Conservation (phyloP, 2,113 vertebrate species). For the Lophius piscatorius region DNA sequence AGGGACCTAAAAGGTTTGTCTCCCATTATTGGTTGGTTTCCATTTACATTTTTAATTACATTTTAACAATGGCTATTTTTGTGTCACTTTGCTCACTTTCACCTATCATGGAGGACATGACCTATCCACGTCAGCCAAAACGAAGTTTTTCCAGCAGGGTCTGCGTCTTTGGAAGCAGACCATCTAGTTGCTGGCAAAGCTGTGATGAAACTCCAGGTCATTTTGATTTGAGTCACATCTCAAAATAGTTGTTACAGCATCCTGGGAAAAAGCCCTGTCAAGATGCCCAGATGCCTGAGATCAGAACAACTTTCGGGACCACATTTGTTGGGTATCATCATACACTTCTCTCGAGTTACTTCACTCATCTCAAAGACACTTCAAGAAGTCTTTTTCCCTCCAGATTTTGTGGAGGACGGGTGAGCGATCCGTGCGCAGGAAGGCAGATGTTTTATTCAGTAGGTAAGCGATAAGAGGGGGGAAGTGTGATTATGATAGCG, state of each 20-base stretch:
- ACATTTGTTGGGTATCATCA: constrained; percentile 35
- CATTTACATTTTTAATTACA: no score
- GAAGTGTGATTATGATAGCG: constrained; percentile 83
- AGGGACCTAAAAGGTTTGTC: no score
- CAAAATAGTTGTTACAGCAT: not conserved
- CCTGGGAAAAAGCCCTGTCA: not conserved
- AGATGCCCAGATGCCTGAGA: no score
- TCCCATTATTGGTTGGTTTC: no score
- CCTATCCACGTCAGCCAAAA: no score
- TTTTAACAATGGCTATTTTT: not conserved
- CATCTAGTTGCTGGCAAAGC: no score
- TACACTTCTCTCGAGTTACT: constrained; percentile 49
- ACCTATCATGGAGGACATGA: no score
- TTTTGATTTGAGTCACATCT: no score
- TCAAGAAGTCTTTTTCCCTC: constrained; percentile 47
- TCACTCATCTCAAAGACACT: constrained; percentile 48
- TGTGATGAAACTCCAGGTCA: no score
- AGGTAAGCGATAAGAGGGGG: constrained; percentile 79
- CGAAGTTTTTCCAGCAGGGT: no score
- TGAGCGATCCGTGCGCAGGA: constrained; percentile 66
- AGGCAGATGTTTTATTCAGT: constrained; percentile 81
- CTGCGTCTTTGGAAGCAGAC: no score
- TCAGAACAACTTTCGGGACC: constrained; percentile 13
- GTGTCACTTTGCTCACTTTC: not conserved
- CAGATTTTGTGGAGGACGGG: constrained; percentile 32